Conservation (phyloP, 2,888 invertebrate species). For the Drosophila limbata region DNA sequence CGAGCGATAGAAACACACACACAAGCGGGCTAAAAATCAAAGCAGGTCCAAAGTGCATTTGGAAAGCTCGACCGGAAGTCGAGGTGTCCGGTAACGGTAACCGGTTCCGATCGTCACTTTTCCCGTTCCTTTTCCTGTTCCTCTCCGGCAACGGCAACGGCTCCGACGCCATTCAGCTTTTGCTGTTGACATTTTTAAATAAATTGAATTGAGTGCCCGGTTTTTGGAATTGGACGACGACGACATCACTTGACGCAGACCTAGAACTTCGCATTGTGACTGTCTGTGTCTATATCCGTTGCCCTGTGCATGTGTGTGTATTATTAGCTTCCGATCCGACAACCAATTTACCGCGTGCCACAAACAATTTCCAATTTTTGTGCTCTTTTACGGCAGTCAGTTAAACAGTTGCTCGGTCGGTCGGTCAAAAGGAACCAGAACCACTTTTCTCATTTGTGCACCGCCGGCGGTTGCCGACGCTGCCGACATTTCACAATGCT, state of each 20-base stretch:
- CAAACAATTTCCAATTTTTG: slow-evolving; percentile 45
- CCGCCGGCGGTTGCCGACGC: slow-evolving; percentile 77
- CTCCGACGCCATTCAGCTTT: background rate
- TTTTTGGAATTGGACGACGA: slow-evolving; percentile 37
- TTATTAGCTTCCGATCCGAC: slow-evolving; percentile 78
- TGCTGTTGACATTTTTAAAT: slow-evolving; percentile 57
- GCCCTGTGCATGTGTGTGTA: slow-evolving; percentile 44
- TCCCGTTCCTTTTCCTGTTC: slow-evolving; percentile 86
- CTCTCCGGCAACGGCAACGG: slow-evolving; percentile 72
- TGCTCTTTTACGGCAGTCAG: background rate
- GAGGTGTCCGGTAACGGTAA: slow-evolving; percentile 86
- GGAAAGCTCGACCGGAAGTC: slow-evolving; percentile 85
- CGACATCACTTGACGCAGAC: slow-evolving; percentile 33
- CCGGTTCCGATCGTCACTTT: slow-evolving; percentile 86
- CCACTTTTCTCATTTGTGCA: slow-evolving; percentile 19
- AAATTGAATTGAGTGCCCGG: slow-evolving; percentile 55
- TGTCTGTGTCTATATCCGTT: slow-evolving; percentile 10
- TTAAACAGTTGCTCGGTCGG: background rate
- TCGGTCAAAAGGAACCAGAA: slow-evolving; percentile 5
- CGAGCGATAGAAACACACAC: slow-evolving; percentile 25
- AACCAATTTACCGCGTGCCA: slow-evolving; percentile 65
- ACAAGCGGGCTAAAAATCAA: slow-evolving; percentile 41
- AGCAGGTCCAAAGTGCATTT: slow-evolving; percentile 75
- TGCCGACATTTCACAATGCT: slow-evolving; percentile 88
- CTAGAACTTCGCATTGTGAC: slow-evolving; percentile 5